Base-by-base conservation (phyloP, 2,888 invertebrate genomes). In the Sinodicranocentrus sp. region DNA sequence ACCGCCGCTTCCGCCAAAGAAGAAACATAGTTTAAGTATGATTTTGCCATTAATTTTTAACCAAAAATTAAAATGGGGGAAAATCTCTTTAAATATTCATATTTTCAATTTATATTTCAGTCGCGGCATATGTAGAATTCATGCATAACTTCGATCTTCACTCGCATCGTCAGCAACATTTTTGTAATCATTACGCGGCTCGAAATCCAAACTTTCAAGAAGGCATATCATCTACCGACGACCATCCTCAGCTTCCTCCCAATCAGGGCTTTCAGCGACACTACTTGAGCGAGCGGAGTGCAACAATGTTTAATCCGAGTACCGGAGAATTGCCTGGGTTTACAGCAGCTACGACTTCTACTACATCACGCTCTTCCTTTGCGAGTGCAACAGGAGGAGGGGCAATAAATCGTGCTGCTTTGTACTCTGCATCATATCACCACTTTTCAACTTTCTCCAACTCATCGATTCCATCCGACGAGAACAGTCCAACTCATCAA, bases 1-100 rank as follows among this genome's bases (percentile, higher is more conserved):
- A 86, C 98, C 98, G 85, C 98, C 98, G 68, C 92, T 98, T 87
- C 98, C 98, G 54, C 94, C 95, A 61, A 98, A 98, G 92, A 97
- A 97, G 91, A 95, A 95, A 91, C 96, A 98, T 93, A 97, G 97
- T 97, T 71, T 88, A 15, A 89, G 88, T 88, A 85, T 85, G 87
- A n/a, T n/a, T n/a, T n/a, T n/a, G n/a, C n/a, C n/a, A n/a, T n/a
- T n/a, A n/a, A n/a, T n/a, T n/a, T n/a, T 82, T 6, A 17, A 52
- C 21, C 48, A 44, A 33, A 17, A 67, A 65, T 70, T 75, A 6
- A 33, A 39, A 23, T 25, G n/a, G 3, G 13, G 6, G n/a, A 39
- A 5, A 39, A 39, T 39, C 5, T 39, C 6, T 39, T 39, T 39
- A 39, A 13, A n/a, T n/a, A n/a, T n/a, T n/a, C n/a, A n/a, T n/a